phyloP scores from a whole-genome alignment of 2,888 invertebrate species.

The Boloria euphrosyne region DNA sequence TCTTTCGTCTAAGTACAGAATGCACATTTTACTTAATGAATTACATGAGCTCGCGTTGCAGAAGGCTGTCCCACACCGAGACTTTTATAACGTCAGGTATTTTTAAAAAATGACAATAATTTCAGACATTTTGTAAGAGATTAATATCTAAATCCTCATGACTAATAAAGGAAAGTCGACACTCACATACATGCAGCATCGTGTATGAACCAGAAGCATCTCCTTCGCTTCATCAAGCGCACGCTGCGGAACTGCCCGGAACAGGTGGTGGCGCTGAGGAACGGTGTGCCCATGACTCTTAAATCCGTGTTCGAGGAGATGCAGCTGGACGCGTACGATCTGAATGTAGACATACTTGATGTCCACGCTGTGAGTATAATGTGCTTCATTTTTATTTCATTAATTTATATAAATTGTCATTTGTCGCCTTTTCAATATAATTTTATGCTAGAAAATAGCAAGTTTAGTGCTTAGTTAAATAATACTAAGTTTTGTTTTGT shows the following conservation, averaged over 20 bases:
- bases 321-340: constrained; percentile 98
- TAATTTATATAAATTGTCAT: neutral
- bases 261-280: constrained; percentile 75
- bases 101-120: neutral
- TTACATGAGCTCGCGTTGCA: constrained; percentile 97
- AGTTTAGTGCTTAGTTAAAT: no score
- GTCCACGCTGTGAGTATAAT: constrained; percentile 94
- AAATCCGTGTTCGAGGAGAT: constrained; percentile 97
- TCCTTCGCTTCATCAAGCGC: constrained; percentile 99
- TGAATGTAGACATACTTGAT: constrained; percentile 99
- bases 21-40: constrained; percentile 98
- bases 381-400: neutral
- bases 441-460: no score
- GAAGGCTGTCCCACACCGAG: constrained; percentile 98
- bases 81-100: constrained; percentile 98
- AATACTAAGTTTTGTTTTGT: no score
- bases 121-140: neutral
- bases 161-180: constrained; percentile 89
- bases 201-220: constrained; percentile 99
- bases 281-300: constrained; percentile 92
- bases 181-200: constrained; percentile 99
- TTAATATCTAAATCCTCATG: constrained; percentile 12
- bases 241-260: constrained; percentile 95
- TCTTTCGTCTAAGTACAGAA: constrained; percentile 97
- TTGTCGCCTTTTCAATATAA: neutral